Conservation (phyloP, 2,113 vertebrate genomes). For the Scopus umbretta region DNA sequence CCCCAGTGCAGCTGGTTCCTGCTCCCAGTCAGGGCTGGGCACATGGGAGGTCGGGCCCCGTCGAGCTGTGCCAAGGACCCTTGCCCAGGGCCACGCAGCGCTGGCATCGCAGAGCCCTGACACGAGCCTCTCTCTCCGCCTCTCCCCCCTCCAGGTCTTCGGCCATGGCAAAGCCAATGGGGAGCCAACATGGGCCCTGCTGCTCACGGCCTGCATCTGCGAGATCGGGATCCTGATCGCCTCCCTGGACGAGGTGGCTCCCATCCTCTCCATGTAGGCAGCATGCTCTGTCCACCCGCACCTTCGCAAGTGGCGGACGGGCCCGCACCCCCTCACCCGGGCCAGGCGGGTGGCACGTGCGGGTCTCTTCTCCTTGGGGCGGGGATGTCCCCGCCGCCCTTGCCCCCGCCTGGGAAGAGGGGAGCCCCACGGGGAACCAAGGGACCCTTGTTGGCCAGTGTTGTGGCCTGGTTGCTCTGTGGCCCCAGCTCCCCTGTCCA, state of each 20-base stretch:
- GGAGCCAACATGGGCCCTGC: slow-evolving; percentile 96
- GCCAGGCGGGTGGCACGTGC: not conserved
- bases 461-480: rapidly evolving
- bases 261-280: slow-evolving; percentile 96
- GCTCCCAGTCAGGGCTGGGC: not conserved
- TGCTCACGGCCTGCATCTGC: slow-evolving; percentile 94
- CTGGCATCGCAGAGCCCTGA: rapidly evolving
- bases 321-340: rapidly evolving
- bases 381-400: rapidly evolving
- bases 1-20: not conserved
- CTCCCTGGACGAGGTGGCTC: slow-evolving; percentile 93
- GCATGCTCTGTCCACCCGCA: not conserved
- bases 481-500: not conserved
- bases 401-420: not conserved
- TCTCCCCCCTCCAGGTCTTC: too few relatives aligned
- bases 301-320: not conserved
- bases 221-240: slow-evolving; percentile 98
- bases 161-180: slow-evolving; percentile 97
- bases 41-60: rapidly evolving
- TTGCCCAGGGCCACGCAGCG: rapidly evolving
- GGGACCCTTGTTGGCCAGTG: rapidly evolving
- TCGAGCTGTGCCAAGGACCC: rapidly evolving
- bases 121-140: rapidly evolving
- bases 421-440: not conserved
- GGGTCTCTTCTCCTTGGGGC: not conserved